Base-by-base conservation (phyloP, 2,797 vertebrate species). In the Sebastes melanostomus region DNA sequence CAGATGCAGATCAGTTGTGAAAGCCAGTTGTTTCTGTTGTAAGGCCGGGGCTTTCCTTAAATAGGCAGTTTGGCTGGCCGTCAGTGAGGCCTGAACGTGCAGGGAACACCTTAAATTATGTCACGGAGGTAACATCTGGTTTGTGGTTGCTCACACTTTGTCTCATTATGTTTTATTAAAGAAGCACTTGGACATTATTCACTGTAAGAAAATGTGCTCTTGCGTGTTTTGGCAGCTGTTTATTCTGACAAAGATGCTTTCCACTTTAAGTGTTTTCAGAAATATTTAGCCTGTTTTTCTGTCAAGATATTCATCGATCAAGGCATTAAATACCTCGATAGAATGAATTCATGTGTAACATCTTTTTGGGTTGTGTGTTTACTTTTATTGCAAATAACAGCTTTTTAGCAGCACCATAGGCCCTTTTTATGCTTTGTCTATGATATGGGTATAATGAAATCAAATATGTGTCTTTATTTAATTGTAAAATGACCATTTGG, bases 11-110 rank as follows among this genome's bases (percentile, higher is more conserved):
- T 71, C 73, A 13, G 52, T 73, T 85, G 80, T 65, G 71, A 78
- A 77, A 88, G 86, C 74, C 69, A 38, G 75, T 46, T 46, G 42
- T 72, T 72, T 74, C 66, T 77, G 66, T 61, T 83, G 54, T 54
- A 66, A 74, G 65, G 52, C n/a, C 54, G 27, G 25, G 60, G 80
- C 70, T 86, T 88, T 91, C 91, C 94, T 92, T 94, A 94, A 93
- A 95, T 91, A 95, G 93, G 88, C 89, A 93, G 80, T 24, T 46
- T 82, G 68, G 60, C 54, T 36, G 30, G 55, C 29, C 75, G 74
- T 74, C 71, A 74, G 30, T 36, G 65, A 3, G 66, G 56, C 77
- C 75, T 69, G 29, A 55, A 50, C 9, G 10, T 74, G 75, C 55
- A 74, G 72, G 70, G 80, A 91, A 80, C 81, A 81, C 62, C 67